Percentiles rank a stretch among this genome's conserved stretches.
Conservation (phyloP, 2,113 vertebrate species). For the Mesoclemmys tuberculata region DNA sequence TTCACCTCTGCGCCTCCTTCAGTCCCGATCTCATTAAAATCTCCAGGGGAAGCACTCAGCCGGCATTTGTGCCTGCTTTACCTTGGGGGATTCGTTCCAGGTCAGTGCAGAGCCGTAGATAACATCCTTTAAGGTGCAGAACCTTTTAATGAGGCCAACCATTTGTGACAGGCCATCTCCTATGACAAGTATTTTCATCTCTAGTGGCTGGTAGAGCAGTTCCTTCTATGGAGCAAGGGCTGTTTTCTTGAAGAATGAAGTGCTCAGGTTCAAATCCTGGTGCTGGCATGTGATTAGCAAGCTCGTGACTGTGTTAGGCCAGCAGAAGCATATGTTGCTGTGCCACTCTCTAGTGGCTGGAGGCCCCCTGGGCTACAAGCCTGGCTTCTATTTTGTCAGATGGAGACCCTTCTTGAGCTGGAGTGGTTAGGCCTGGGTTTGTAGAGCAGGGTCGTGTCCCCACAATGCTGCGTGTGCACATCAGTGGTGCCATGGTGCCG, state of each 20-base stretch:
- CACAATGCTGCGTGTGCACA: accelerated
- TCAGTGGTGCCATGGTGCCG: neutral
- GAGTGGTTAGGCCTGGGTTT: neutral
- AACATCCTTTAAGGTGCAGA: neutral
- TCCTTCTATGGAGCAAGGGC: accelerated
- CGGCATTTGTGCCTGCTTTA: neutral
- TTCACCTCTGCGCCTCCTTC: neutral
- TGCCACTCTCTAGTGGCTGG: too few relatives aligned
- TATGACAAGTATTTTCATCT: accelerated
- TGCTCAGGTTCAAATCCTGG: neutral
- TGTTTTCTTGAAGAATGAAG: accelerated
- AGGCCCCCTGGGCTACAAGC: neutral
- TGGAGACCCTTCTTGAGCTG: neutral
- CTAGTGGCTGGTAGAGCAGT: accelerated
- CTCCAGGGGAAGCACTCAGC: neutral
- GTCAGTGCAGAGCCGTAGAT: neutral
- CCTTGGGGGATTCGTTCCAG: neutral
- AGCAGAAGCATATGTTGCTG: accelerated
- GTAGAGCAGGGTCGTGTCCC: neutral
- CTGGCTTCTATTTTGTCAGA: neutral
- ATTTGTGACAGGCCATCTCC: neutral
- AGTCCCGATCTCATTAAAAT: neutral
- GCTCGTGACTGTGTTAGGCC: accelerated
- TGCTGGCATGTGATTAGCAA: neutral
- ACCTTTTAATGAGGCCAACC: neutral